These are phyloP conservation scores for Maconellicoccus hirsutus DNA, from an alignment of 1,140 invertebrate species.

Conservation along the genomic window DNA sequence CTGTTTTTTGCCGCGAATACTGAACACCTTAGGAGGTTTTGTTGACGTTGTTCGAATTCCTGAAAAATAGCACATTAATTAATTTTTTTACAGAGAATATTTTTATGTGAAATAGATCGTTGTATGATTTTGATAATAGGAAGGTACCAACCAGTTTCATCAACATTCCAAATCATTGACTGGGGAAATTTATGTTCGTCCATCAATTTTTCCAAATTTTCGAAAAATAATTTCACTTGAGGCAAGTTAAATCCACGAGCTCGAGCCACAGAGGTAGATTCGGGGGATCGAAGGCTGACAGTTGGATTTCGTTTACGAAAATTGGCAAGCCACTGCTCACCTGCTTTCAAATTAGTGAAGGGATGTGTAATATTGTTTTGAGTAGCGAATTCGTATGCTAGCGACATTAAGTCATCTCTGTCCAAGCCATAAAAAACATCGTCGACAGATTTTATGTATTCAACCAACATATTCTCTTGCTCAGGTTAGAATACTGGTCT, in stretches of 20 bases:
- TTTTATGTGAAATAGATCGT: neutral
- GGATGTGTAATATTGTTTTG: constrained; percentile 22
- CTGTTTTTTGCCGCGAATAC: no score
- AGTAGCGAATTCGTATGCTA: constrained; percentile 26
- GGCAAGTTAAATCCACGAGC: constrained; percentile 34
- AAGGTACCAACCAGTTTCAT: neutral
- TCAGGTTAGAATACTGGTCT: constrained; percentile 13
- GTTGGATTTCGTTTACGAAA: constrained; percentile 32
- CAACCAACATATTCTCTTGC: constrained; percentile 16
- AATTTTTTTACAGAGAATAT: neutral
- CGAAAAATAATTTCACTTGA: no score
- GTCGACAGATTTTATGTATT: constrained; percentile 15
- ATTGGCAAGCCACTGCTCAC: constrained; percentile 25
- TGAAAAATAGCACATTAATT: no score
- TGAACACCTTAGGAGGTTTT: no score
- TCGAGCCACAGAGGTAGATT: constrained; percentile 35
- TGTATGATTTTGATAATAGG: no score
- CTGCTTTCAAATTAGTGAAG: constrained; percentile 24
- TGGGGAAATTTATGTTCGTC: constrained; percentile 27
- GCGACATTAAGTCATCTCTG: constrained; percentile 17
- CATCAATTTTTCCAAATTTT: neutral
- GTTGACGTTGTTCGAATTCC: no score
- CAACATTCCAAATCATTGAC: constrained; percentile 28
- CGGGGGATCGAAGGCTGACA: constrained; percentile 34
- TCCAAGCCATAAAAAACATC: constrained; percentile 23